Conservation (phyloP, 2,113 vertebrate species). For the Philantomba maxwellii region DNA sequence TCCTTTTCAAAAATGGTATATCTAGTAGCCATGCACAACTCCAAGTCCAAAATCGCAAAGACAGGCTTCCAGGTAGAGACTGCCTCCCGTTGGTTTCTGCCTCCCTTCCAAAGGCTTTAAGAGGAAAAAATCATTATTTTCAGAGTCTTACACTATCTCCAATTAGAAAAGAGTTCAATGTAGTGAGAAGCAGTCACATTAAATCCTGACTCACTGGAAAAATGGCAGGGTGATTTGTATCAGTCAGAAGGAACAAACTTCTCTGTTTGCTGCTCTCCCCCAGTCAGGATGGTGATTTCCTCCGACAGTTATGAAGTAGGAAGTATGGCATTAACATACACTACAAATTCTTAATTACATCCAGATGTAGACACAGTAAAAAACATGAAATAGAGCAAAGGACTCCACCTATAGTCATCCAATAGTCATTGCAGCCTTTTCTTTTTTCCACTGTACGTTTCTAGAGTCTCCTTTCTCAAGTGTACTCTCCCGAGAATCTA, state of each 20-base stretch:
- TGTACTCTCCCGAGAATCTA: background rate
- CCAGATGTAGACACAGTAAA: background rate
- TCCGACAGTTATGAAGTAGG: background rate
- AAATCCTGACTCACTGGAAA: background rate
- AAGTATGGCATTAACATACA: background rate
- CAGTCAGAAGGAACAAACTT: background rate
- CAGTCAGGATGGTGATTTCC: background rate
- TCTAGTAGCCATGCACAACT: background rate
- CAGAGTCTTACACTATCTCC: background rate
- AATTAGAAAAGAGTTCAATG: background rate
- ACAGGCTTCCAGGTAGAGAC: background rate
- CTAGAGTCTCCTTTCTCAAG: background rate
- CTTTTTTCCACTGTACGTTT: background rate
- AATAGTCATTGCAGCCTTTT: background rate
- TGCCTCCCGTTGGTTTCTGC: background rate
- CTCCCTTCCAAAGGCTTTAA: background rate
- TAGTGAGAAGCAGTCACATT: background rate
- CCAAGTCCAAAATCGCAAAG: background rate
- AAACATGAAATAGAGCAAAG: background rate
- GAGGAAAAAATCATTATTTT: background rate
- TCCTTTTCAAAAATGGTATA: background rate
- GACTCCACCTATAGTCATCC: background rate
- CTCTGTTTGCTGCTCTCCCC: background rate
- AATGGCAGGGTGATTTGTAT: background rate
- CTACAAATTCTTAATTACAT: background rate